Percentiles rank a stretch among this genome's conserved stretches.
Evolutionary conservation across 2,797 vertebrate genomes (phyloP).

Genomic region (Coendou prehensilis): DNA sequence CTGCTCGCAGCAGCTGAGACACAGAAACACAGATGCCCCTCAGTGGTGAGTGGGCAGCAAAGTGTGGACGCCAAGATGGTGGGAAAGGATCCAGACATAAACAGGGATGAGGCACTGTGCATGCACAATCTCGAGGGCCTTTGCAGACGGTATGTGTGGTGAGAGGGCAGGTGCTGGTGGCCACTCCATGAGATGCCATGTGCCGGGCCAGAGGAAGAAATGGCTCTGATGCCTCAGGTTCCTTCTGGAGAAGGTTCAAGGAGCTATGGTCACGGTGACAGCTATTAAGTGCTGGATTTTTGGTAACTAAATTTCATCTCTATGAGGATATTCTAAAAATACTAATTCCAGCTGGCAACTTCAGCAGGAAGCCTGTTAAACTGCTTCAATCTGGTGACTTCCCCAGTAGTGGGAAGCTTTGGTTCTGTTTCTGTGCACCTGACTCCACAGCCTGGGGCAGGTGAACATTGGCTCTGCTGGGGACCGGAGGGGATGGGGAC

Average conservation of each 20-base stretch:
- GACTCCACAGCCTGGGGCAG: background rate
- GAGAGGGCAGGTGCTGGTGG: background rate
- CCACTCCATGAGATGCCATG: background rate
- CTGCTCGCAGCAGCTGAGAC: background rate
- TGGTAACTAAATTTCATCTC: background rate
- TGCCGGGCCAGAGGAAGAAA: background rate
- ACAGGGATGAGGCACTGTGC: no score
- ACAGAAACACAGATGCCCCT: background rate
- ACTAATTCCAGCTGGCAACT: background rate
- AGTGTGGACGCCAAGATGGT: no score
- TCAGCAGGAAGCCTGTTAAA: background rate
- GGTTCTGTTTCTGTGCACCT: background rate
- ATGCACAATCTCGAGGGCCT: background rate
- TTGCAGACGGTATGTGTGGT: background rate
- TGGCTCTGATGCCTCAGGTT: background rate
- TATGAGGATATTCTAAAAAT: background rate
- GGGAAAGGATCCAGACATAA: no score
- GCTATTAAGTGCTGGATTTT: background rate
- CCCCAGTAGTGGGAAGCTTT: background rate
- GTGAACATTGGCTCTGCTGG: background rate
- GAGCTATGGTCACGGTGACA: background rate
- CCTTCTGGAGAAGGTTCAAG: background rate
- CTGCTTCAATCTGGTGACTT: background rate
- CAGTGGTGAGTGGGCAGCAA: fast-evolving
- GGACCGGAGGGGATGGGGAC: background rate